A percentile compares a stretch with the other conserved stretches of the same genome.
Conservation (phyloP, 1,140 invertebrate species). For the Doryteuthis pealeii region DNA sequence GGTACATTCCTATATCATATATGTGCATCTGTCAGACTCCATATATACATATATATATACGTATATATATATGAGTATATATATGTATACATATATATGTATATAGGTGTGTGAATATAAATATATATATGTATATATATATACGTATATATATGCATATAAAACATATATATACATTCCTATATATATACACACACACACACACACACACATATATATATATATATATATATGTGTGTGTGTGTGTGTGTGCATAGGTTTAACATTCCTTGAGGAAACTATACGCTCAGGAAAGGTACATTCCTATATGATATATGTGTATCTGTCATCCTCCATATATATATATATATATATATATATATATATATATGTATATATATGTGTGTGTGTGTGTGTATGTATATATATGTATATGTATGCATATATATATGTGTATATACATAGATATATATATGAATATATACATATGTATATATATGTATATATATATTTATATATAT, state of each 20-base stretch:
- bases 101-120: neutral
- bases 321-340: no score
- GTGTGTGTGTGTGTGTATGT: neutral
- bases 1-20: neutral
- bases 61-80: neutral
- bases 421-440: neutral
- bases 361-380: neutral
- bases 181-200: neutral
- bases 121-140: neutral
- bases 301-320: neutral
- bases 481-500: conserved; percentile 1
- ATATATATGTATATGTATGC: neutral
- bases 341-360: conserved; percentile 4
- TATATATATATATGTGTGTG: neutral
- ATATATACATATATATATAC: neutral
- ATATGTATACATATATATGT: neutral
- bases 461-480: neutral
- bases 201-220: neutral
- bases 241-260: neutral
- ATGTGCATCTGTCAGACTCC: neutral
- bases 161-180: neutral
- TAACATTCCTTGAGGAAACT: neutral
- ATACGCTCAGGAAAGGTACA: neutral
- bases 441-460: no score
- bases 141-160: neutral